These are phyloP conservation scores for Oophaga pumilio DNA, from an alignment of 2,113 vertebrate species.

Conservation along the genomic window DNA sequence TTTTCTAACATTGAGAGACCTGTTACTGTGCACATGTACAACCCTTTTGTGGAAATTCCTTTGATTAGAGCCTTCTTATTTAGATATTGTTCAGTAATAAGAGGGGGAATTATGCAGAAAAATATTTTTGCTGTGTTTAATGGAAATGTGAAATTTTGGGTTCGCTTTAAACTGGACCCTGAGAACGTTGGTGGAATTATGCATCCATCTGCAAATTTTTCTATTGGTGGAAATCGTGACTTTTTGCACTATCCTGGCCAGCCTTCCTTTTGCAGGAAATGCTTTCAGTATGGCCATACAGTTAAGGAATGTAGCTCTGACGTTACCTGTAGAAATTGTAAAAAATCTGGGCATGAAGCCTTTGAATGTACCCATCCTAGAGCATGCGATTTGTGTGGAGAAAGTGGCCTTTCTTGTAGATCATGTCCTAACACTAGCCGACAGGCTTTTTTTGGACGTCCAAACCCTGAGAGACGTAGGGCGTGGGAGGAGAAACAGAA, in stretches of 20 bases:
- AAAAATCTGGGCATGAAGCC: background rate
- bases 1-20: background rate
- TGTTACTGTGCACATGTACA: background rate
- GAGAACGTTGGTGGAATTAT: background rate
- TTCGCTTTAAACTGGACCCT: background rate
- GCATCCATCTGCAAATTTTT: background rate
- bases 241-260: background rate
- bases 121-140: background rate
- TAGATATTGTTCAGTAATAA: background rate
- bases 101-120: too few species aligned
- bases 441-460: too few species aligned
- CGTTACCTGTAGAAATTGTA: background rate
- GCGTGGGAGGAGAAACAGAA: too few species aligned
- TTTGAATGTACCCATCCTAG: background rate
- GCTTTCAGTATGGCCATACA: background rate
- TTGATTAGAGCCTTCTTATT: background rate
- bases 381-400: background rate
- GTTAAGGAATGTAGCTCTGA: background rate
- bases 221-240: background rate
- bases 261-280: background rate
- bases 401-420: background rate
- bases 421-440: background rate
- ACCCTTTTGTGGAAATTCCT: background rate
- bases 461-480: too few species aligned
- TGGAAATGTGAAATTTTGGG: background rate